Percentiles rank a stretch among this genome's conserved stretches.
Evolutionary conservation across 1,140 invertebrate species (phyloP).

Genomic region (Elysia chlorotica): DNA sequence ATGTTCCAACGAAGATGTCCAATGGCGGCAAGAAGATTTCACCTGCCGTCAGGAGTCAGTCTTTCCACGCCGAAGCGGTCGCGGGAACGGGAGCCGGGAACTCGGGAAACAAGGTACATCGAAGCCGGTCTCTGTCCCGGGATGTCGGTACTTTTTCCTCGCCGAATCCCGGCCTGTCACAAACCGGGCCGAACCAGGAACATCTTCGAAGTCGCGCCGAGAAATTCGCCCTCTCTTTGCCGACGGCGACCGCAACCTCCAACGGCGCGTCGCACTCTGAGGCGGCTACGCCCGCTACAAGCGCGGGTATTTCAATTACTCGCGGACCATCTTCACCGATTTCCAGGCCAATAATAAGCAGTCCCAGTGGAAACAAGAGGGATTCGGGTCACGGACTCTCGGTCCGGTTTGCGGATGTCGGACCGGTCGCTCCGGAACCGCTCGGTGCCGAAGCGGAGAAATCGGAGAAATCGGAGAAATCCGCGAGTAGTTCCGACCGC

Average conservation of each 20-base stretch:
- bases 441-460: background rate
- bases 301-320: background rate
- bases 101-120: no score
- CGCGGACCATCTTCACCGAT: background rate
- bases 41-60: no score
- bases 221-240: background rate
- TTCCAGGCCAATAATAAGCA: background rate
- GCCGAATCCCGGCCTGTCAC: no score
- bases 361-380: conserved; percentile 5
- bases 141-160: no score
- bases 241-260: background rate
- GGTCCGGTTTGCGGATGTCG: conserved; percentile 14
- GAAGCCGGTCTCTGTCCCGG: no score
- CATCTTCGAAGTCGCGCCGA: background rate
- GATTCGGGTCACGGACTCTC: background rate
- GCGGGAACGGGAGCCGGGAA: background rate
- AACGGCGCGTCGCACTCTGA: background rate
- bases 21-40: no score
- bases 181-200: background rate
- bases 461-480: background rate
- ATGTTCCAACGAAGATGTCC: no score
- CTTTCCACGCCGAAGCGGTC: background rate
- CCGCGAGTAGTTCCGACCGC: background rate
- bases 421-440: background rate
- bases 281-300: background rate